These are phyloP conservation scores for Spodoptera litura DNA, from an alignment of 1,140 invertebrate species.

Conservation along the genomic window DNA sequence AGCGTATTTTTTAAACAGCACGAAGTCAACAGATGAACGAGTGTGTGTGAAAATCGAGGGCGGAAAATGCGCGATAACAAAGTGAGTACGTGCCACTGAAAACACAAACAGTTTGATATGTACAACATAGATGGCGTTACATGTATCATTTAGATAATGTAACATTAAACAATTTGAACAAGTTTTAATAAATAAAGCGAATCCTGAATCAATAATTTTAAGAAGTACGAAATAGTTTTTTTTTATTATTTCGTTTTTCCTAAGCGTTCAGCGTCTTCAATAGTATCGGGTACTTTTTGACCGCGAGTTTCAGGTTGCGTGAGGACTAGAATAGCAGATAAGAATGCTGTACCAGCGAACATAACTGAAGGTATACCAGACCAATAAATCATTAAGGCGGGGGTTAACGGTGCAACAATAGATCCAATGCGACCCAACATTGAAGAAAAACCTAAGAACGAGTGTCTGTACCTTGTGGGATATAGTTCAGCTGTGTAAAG, in stretches of 20 bases:
- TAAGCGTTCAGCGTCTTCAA: slow-evolving; percentile 89
- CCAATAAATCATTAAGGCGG: slow-evolving; percentile 80
- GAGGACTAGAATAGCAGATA: slow-evolving; percentile 87
- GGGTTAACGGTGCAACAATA: slow-evolving; percentile 90
- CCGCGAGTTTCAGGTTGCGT: slow-evolving; percentile 90
- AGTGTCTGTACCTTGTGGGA: slow-evolving; percentile 90
- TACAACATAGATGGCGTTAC: slow-evolving; percentile 13
- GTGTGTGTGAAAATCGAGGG: background rate
- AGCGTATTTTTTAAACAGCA: background rate
- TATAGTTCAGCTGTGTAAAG: slow-evolving; percentile 91
- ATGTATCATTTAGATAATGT: background rate
- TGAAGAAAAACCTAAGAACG: slow-evolving; percentile 90
- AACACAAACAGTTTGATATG: background rate
- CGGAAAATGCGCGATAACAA: background rate
- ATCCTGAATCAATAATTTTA: background rate
- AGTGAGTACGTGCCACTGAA: no score
- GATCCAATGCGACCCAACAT: slow-evolving; percentile 92
- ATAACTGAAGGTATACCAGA: slow-evolving; percentile 87
- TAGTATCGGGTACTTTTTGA: slow-evolving; percentile 89
- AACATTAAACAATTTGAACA: background rate
- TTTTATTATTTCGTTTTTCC: slow-evolving; percentile 53
- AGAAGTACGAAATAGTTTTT: background rate
- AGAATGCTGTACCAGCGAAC: slow-evolving; percentile 88
- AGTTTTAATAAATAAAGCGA: background rate
- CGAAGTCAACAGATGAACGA: background rate